Evolutionary conservation across 2,113 vertebrate genomes (phyloP).

Genomic region (Lamprologus speciosus): DNA sequence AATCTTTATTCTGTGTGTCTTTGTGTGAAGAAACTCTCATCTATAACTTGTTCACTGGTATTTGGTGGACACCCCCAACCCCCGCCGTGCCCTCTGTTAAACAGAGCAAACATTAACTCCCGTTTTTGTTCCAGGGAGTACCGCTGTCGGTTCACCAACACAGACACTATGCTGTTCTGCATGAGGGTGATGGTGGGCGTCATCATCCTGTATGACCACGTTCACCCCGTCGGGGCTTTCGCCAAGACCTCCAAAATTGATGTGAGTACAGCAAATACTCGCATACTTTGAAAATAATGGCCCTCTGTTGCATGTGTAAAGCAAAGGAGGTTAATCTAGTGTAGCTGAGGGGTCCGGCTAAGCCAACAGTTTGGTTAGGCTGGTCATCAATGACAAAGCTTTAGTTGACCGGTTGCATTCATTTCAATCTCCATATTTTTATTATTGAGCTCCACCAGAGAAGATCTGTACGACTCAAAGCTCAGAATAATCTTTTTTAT

Average conservation of each 20-base stretch:
- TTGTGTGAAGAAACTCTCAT: neutral
- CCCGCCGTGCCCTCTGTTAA: neutral
- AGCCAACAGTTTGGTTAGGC: neutral
- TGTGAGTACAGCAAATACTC: conserved; percentile 62
- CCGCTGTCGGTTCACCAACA: conserved; percentile 89
- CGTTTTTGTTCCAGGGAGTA: conserved; percentile 74
- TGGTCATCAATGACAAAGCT: neutral
- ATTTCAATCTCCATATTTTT: neutral
- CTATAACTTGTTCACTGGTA: neutral
- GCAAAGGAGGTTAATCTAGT: neutral
- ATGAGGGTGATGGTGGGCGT: conserved; percentile 94
- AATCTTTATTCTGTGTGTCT: neutral
- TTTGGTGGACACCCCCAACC: neutral
- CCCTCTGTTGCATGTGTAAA: neutral
- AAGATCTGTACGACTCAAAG: neutral
- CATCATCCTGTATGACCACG: conserved; percentile 92
- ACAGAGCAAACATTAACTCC: neutral
- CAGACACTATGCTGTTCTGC: conserved; percentile 91
- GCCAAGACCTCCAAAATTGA: conserved; percentile 94
- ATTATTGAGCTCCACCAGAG: neutral
- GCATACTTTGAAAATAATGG: neutral
- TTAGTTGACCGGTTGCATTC: neutral
- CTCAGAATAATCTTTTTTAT: neutral
- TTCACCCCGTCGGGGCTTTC: conserved; percentile 89
- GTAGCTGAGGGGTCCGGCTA: neutral